phyloP scores from a whole-genome alignment of 2,797 vertebrate species.

The Enteromius thamalakanensis region DNA sequence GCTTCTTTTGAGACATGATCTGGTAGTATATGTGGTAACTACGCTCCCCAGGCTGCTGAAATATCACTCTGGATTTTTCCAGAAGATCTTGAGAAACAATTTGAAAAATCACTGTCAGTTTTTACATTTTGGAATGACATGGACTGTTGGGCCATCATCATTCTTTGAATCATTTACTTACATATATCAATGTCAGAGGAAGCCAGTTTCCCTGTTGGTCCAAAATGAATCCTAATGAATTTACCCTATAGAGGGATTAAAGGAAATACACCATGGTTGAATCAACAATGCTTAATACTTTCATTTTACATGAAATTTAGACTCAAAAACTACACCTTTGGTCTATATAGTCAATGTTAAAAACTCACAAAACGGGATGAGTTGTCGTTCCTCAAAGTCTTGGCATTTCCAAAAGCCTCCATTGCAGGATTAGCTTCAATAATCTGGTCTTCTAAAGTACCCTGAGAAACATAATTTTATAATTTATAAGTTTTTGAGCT shows the following conservation, averaged over 20 bases:
- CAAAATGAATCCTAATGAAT: conserved; percentile 95
- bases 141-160: not conserved
- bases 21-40: conserved; percentile 96
- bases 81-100: conserved; percentile 82
- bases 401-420: conserved; percentile 95
- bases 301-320: conserved; percentile 10
- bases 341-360: not conserved
- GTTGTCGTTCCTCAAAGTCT: conserved; percentile 94
- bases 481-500: not conserved
- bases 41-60: conserved; percentile 92
- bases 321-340: not conserved
- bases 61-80: conserved; percentile 98
- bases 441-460: conserved; percentile 94
- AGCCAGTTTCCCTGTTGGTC: conserved; percentile 89
- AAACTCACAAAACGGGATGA: conserved; percentile 93
- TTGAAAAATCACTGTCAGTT: conserved; percentile 19
- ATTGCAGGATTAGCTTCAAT: conserved; percentile 96
- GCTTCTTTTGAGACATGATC: conserved; percentile 94
- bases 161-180: conserved; percentile 72
- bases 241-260: conserved; percentile 80
- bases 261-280: not conserved
- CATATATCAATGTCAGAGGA: conserved; percentile 92
- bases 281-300: conserved; percentile 7
- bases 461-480: conserved; percentile 69
- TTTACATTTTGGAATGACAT: not conserved